phyloP scores from a whole-genome alignment of 2,113 vertebrate genomes.

The Chlorodrepanis virens region DNA sequence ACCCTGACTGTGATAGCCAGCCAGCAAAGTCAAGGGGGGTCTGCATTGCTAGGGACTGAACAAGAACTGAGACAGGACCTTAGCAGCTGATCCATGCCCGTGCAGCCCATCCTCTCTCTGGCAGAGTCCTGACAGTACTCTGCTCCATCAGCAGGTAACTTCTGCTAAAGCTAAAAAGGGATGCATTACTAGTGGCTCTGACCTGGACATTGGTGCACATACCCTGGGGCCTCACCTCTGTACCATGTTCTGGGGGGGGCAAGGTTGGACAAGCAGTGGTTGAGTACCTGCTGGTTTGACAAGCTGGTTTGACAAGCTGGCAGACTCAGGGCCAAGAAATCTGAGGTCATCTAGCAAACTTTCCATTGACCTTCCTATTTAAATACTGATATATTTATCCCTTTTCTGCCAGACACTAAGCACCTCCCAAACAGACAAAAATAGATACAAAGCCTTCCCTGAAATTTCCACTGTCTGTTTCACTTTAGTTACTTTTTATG shows the following conservation, averaged over 20 bases:
- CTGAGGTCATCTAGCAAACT: not conserved
- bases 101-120: not conserved
- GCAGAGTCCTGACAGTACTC: not conserved
- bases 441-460: not conserved
- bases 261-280: not conserved
- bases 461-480: not conserved
- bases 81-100: not conserved
- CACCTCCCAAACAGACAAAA: not conserved
- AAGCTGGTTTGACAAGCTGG: not conserved
- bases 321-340: not conserved
- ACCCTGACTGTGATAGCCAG: not conserved
- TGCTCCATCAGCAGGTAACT: not conserved
- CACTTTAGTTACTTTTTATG: not conserved
- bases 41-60: not conserved
- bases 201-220: not conserved
- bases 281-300: not conserved
- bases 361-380: not conserved
- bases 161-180: not conserved
- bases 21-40: not conserved
- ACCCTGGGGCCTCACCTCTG: not conserved
- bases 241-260: not conserved
- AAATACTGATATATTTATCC: not conserved
- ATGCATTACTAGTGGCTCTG: not conserved
- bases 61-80: not conserved
- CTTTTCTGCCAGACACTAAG: not conserved